Conservation (phyloP, 2,797 vertebrate genomes). For the Acanthornis magna region DNA sequence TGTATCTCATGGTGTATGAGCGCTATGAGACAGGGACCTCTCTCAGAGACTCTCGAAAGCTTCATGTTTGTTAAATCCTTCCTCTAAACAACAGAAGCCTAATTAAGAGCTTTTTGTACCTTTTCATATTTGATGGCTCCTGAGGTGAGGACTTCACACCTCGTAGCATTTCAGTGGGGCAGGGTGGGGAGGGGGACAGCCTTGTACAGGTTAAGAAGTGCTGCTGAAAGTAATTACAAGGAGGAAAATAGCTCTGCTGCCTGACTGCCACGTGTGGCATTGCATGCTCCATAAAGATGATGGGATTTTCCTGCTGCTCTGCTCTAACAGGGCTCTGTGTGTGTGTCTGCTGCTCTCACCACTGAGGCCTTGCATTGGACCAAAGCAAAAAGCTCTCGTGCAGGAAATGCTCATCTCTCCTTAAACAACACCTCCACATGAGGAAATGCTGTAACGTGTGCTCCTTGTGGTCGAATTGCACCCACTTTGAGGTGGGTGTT, state of each 20-base stretch:
- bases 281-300: not conserved
- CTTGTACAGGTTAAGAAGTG: not conserved
- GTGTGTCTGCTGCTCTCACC: not conserved
- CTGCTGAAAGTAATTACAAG: not conserved
- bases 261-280: not conserved
- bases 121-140: not conserved
- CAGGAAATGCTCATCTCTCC: not conserved
- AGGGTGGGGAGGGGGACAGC: not conserved
- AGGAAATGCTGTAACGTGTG: not conserved
- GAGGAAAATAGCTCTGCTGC: not conserved
- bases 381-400: not conserved
- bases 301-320: not conserved
- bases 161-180: not conserved
- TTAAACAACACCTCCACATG: too few species aligned
- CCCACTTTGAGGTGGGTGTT: not conserved
- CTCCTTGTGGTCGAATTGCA: not conserved
- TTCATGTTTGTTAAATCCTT: not conserved
- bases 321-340: not conserved
- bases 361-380: fast-evolving
- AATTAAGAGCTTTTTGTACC: constrained; percentile 1
- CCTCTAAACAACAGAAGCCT: not conserved
- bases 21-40: not conserved
- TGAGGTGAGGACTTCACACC: constrained; percentile 1
- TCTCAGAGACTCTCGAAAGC: not conserved
- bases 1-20: not conserved